Evolutionary conservation across 2,113 vertebrate genomes (phyloP), one percentile per base, ranked within the genome.

Genomic region (Rostratula benghalensis): DNA sequence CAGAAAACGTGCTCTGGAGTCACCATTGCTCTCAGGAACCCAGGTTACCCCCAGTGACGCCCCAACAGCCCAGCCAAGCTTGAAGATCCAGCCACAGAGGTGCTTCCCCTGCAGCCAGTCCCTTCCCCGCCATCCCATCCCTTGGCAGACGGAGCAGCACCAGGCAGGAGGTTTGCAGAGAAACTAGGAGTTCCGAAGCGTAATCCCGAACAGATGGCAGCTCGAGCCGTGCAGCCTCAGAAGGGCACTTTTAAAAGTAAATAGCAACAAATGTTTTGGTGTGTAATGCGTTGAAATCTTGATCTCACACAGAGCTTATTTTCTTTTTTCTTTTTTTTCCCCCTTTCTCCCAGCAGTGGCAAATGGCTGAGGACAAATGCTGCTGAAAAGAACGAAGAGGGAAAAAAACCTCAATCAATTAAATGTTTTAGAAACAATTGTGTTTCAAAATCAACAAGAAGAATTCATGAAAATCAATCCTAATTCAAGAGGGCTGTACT

Each of bases 261-360:
- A 98, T 94, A 97, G 96, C 97, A 98, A 98, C 97, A 97, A 98
- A 98, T 95, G 93, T 97, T 97, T 97, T 90, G 75, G 94, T 91
- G 95, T 87, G 94, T 93, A 97, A 94, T 91, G 89, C 83, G 11
- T 71, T 91, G 96, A 97, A 97, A 97, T 97, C 96, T 84, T 91
- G 57, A 95, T 95, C 92, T 97, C 94, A 90, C 87, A 87, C 87
- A 89, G 93, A 96, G 92, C 77, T 89, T 75, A 51, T 94, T 96
- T 95, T 77, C 54, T 51, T n/a, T 94, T 96, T 94, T 74, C 59
- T 53, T n/a, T 33, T 39, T 13, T 10, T 41, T 48, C 0, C 3
- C 28, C 30, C 8, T 19, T 15, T 81, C 90, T 91, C 87, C 57
- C 92, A 96, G 88, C 60, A 93, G 71, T 50, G 76, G 83, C 95